phyloP scores from a whole-genome alignment of 2,113 vertebrate species.

The Polypterus senegalus region DNA sequence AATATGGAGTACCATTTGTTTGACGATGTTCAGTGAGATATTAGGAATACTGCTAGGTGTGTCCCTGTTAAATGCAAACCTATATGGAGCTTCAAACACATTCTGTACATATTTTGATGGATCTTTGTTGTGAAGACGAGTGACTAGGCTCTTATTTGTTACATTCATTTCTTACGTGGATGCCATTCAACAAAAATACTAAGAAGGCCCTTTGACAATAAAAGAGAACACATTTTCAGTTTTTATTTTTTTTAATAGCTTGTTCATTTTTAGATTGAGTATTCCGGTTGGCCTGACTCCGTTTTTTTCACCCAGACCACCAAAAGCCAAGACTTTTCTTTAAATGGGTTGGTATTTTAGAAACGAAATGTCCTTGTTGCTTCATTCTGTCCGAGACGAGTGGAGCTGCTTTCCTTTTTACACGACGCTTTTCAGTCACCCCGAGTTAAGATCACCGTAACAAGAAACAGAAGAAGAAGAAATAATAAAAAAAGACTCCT shows the following conservation, averaged over 20 bases:
- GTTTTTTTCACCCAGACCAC: conserved; percentile 31
- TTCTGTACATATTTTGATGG: conserved; percentile 80
- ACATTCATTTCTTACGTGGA: conserved; percentile 75
- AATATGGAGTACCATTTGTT: conserved; percentile 96
- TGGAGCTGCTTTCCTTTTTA: conserved; percentile 47
- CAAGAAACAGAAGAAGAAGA: too few species aligned
- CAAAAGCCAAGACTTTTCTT: conserved; percentile 32
- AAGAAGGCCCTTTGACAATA: conserved; percentile 35
- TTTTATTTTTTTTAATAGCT: conserved; percentile 40
- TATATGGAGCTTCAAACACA: conserved; percentile 85
- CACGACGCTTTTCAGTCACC: background rate
- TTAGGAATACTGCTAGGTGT: conserved; percentile 70
- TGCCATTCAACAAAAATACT: conserved; percentile 48
- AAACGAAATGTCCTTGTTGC: conserved; percentile 63
- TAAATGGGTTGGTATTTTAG: conserved; percentile 49
- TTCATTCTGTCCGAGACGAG: conserved; percentile 44
- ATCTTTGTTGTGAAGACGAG: conserved; percentile 76
- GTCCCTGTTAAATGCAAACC: conserved; percentile 82
- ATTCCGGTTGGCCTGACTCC: conserved; percentile 38
- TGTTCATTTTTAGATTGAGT: conserved; percentile 45
- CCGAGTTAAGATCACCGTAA: too few species aligned
- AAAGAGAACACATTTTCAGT: conserved; percentile 4
- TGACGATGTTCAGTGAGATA: conserved; percentile 83
- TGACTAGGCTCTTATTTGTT: conserved; percentile 68
- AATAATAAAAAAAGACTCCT: conserved; percentile 12